Evolutionary conservation across 1,140 invertebrate genomes (phyloP).

Genomic region (Goniozus legneri): DNA sequence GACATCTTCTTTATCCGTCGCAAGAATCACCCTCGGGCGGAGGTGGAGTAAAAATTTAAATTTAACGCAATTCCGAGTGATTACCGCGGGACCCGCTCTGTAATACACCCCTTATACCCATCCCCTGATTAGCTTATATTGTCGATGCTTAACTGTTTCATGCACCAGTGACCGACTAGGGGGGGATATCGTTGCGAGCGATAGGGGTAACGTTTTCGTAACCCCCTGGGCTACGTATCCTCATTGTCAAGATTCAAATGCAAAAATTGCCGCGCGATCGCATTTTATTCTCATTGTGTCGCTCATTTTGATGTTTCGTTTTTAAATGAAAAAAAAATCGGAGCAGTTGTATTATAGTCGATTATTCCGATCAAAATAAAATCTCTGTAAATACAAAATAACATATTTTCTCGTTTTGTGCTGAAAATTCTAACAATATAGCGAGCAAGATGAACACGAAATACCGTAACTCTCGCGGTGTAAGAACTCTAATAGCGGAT

Average conservation of each 20-base stretch:
- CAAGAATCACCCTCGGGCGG: no score
- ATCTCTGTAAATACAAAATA: no score
- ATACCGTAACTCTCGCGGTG: no score
- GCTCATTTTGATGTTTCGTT: no score
- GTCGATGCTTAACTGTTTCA: constrained; percentile 56
- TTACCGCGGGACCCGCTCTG: constrained; percentile 40
- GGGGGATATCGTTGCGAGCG: constrained; percentile 48
- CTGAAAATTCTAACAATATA: no score
- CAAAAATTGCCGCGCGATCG: constrained; percentile 18
- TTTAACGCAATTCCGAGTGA: constrained; percentile 52
- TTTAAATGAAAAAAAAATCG: no score
- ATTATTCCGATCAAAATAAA: no score
- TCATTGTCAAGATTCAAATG: constrained; percentile 32
- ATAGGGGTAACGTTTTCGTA: constrained; percentile 52
- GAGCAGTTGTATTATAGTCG: no score
- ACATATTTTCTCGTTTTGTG: no score
- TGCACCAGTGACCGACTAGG: constrained; percentile 51
- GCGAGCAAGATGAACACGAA: no score
- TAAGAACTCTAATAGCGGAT: no score
- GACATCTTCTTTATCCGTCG: no score
- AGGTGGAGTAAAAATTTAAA: constrained; percentile 45
- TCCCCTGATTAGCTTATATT: constrained; percentile 55
- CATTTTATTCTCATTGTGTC: constrained; percentile 11
- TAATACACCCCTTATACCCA: constrained; percentile 35
- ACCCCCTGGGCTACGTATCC: constrained; percentile 18